A percentile compares a stretch with the other conserved stretches of the same genome.
phyloP scores from a whole-genome alignment of 1,140 invertebrate genomes.

The Papilio aristodemus region DNA sequence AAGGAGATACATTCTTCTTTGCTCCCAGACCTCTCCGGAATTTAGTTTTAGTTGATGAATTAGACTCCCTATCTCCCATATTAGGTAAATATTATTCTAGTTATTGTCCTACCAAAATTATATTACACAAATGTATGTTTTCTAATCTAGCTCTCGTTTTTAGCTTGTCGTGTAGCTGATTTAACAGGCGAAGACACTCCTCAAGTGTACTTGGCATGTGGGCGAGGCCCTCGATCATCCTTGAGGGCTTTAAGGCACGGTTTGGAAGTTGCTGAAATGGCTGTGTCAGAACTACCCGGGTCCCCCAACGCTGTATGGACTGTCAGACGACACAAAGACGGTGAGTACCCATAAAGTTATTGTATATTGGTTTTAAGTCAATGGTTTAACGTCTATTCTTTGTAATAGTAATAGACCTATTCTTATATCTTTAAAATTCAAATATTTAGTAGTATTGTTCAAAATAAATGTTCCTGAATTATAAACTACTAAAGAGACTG shows the following conservation, averaged over 20 bases:
- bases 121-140: background rate
- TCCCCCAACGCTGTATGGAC: conserved; percentile 99
- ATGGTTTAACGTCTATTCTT: no score
- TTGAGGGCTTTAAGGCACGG: conserved; percentile 97
- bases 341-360: conserved; percentile 82
- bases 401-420: no score
- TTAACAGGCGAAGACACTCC: conserved; percentile 99
- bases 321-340: conserved; percentile 96
- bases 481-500: no score
- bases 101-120: background rate
- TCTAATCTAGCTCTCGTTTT: conserved; percentile 35
- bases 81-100: conserved; percentile 86
- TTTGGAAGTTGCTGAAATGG: conserved; percentile 99
- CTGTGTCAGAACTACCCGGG: conserved; percentile 98
- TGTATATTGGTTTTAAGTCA: no score
- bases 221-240: conserved; percentile 95
- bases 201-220: conserved; percentile 97
- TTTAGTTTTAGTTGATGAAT: conserved; percentile 98
- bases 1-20: conserved; percentile 99
- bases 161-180: conserved; percentile 85
- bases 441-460: no score
- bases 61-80: conserved; percentile 98
- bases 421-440: no score
- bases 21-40: conserved; percentile 96
- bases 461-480: no score